phyloP scores from a whole-genome alignment of 2,113 vertebrate genomes.

The Phaethornis superciliosus region DNA sequence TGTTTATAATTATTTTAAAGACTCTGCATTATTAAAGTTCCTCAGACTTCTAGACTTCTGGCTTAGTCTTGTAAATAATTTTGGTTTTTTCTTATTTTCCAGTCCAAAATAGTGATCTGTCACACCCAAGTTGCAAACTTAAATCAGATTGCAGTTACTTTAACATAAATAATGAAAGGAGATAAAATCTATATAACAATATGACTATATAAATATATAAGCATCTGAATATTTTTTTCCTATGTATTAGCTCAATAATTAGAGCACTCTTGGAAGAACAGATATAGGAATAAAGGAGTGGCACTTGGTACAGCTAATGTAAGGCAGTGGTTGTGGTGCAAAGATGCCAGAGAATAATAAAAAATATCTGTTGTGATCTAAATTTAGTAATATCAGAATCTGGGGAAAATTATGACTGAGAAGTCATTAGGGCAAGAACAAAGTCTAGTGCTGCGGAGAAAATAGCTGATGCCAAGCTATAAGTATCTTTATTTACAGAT shows the following conservation, averaged over 20 bases:
- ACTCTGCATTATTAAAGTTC: neutral
- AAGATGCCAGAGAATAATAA: constrained; percentile 40
- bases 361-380: constrained; percentile 33
- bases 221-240: neutral
- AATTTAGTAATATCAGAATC: constrained; percentile 52
- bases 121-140: neutral
- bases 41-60: neutral
- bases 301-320: neutral
- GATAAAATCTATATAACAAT: neutral
- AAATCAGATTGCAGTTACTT: neutral
- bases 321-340: neutral
- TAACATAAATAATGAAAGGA: neutral
- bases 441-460: constrained; percentile 8
- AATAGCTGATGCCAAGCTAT: constrained; percentile 20
- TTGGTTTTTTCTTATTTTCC: neutral
- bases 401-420: constrained; percentile 22
- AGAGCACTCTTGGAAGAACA: neutral
- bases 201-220: neutral
- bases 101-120: neutral
- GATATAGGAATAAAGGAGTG: neutral
- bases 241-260: neutral
- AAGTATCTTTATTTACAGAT: constrained; percentile 10
- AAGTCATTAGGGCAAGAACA: constrained; percentile 33
- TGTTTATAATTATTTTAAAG: neutral
- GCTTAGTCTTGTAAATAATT: neutral